Evolutionary conservation across 2,797 vertebrate genomes (phyloP).

Genomic region (Paguma larvata): DNA sequence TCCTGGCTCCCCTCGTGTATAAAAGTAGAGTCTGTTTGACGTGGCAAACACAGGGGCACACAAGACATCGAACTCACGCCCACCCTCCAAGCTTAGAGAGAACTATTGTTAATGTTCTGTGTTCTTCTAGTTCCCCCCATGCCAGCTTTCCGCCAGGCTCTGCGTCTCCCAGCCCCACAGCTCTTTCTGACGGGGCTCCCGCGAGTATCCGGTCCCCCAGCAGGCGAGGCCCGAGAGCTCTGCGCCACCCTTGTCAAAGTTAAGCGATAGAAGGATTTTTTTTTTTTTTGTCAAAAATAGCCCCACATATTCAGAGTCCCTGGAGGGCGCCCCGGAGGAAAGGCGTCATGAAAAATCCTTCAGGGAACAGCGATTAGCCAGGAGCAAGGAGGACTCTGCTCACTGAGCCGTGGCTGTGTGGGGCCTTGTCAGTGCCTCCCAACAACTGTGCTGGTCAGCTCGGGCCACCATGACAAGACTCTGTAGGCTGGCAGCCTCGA

Average conservation of each 20-base stretch:
- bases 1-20: neutral
- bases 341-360: neutral
- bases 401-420: accelerated
- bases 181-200: neutral
- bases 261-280: neutral
- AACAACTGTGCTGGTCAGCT: accelerated
- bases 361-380: neutral
- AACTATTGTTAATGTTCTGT: accelerated
- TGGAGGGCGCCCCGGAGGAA: neutral
- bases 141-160: neutral
- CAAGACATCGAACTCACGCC: neutral
- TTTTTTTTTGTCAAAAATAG: neutral
- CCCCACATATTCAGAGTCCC: neutral
- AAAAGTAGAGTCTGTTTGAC: neutral
- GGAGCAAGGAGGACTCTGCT: accelerated
- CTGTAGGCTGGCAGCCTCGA: neutral
- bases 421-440: neutral
- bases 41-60: neutral
- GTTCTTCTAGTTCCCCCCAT: neutral
- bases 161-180: neutral
- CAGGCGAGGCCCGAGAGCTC: neutral
- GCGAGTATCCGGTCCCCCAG: too few species aligned
- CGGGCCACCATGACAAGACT: accelerated
- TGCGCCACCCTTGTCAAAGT: neutral
- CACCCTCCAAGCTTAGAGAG: neutral